Conservation (phyloP, 2,113 vertebrate species). For the Emydocephalus ijimae region DNA sequence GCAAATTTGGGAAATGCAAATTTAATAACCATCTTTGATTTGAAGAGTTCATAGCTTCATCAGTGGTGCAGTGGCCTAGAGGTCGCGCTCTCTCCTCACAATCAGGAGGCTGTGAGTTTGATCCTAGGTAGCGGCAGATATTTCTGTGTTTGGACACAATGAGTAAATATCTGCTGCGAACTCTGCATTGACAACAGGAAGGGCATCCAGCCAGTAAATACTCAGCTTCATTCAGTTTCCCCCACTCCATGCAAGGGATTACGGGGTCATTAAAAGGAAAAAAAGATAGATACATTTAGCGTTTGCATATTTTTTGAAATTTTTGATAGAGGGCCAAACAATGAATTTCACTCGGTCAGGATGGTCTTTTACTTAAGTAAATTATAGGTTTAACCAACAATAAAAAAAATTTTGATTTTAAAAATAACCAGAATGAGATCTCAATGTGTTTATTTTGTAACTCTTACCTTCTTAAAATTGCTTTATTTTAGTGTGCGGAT, state of each 20-base stretch:
- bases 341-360: not conserved
- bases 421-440: not conserved
- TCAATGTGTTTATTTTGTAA: not conserved
- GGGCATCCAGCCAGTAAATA: no score
- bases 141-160: no score
- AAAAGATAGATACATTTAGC: not conserved
- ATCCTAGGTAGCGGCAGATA: no score
- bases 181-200: no score
- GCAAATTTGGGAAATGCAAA: not conserved
- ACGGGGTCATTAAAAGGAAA: no score
- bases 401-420: not conserved
- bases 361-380: not conserved
- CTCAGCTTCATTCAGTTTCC: no score
- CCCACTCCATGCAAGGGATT: no score
- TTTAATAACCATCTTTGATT: not conserved
- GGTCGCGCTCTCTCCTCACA: no score
- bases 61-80: no score
- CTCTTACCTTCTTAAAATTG: not conserved
- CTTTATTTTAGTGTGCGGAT: slow-evolving; percentile 78
- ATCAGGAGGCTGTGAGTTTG: no score
- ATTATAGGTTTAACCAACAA: not conserved
- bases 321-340: not conserved
- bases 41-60: not conserved
- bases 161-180: no score
- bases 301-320: not conserved